Conservation (phyloP, 2,888 invertebrate genomes). For the Scotopteryx bipunctaria region DNA sequence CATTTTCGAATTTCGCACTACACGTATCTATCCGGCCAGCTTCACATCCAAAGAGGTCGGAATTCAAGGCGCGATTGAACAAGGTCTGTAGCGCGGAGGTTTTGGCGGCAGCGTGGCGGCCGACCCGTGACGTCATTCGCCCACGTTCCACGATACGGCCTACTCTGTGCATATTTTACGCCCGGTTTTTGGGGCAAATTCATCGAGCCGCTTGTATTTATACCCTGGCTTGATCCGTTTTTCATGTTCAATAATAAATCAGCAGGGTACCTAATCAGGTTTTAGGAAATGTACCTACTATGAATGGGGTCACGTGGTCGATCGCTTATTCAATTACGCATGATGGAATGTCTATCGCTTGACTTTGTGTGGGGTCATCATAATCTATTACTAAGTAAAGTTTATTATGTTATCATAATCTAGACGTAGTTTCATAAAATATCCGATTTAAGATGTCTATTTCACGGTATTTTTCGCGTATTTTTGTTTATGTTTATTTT, state of each 20-base stretch:
- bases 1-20: constrained; percentile 11
- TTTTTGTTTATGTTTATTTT: neutral
- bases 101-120: constrained; percentile 69
- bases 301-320: constrained; percentile 26
- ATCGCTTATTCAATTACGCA: constrained; percentile 15
- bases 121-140: constrained; percentile 70
- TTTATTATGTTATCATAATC: neutral
- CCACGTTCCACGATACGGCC: constrained; percentile 48
- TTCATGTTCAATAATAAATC: constrained; percentile 38
- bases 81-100: constrained; percentile 56
- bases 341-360: constrained; percentile 10
- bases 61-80: constrained; percentile 58
- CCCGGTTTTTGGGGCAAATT: constrained; percentile 63
- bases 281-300: constrained; percentile 16
- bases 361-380: neutral
- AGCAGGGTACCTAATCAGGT: no score
- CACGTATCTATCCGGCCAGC: constrained; percentile 35
- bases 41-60: constrained; percentile 40
- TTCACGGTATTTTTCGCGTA: neutral
- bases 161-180: constrained; percentile 69
- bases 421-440: neutral
- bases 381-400: neutral
- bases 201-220: constrained; percentile 57
- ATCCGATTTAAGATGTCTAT: neutral
- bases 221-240: constrained; percentile 39